Conservation (phyloP, 2,888 invertebrate genomes). For the Archaeoteleia sp. region DNA sequence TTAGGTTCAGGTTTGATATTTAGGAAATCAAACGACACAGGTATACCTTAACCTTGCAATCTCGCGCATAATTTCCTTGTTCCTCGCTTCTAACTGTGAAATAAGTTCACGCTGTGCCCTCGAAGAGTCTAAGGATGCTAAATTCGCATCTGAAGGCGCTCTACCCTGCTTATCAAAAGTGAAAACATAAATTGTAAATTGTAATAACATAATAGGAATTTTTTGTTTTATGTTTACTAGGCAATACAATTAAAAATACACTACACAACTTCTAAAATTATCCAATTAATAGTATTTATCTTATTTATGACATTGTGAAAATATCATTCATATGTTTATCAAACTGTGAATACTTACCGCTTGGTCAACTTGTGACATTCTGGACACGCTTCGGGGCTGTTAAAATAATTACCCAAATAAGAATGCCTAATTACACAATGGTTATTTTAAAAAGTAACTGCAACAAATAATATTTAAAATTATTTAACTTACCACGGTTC, state of each 20-base stretch:
- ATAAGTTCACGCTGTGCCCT: conserved; percentile 93
- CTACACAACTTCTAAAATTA: too few relatives aligned
- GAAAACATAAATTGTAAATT: too few relatives aligned
- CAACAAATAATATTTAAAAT: conserved; percentile 14
- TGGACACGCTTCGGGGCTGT: conserved; percentile 70
- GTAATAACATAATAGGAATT: too few relatives aligned
- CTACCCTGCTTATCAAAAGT: conserved; percentile 75
- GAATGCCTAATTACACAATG: background rate
- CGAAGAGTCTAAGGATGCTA: conserved; percentile 88
- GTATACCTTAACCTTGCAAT: conserved; percentile 88
- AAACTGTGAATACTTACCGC: conserved; percentile 69
- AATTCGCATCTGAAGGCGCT: conserved; percentile 84
- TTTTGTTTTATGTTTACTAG: too few relatives aligned
- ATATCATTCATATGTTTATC: too few relatives aligned
- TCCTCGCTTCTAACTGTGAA: conserved; percentile 94
- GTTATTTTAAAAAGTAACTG: too few relatives aligned
- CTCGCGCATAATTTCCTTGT: conserved; percentile 96
- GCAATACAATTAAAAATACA: too few relatives aligned
- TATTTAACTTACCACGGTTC: conserved; percentile 78
- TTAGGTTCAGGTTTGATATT: conserved; percentile 71
- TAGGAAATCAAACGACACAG: conserved; percentile 74
- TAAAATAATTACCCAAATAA: conserved; percentile 22
- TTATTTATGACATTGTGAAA: too few relatives aligned
- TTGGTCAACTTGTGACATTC: conserved; percentile 72
- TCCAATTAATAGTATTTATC: too few relatives aligned